Conservation (phyloP, 2,113 vertebrate species). For the Chelonoidis abingdonii region DNA sequence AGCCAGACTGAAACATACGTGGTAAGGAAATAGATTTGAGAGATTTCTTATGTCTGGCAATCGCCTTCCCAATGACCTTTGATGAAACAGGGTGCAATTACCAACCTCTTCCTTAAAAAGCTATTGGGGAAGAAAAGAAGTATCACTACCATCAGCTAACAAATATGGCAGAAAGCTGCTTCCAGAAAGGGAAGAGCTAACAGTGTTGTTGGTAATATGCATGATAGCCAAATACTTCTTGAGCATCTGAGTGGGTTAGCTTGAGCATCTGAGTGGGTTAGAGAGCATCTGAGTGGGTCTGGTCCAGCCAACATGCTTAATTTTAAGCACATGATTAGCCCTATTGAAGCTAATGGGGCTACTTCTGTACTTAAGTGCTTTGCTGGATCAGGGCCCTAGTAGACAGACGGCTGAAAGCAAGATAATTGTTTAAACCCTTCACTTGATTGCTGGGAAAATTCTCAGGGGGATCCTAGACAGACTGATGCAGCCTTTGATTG, state of each 20-base stretch:
- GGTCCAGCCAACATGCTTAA: not conserved
- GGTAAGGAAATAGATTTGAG: not conserved
- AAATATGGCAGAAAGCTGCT: conserved; percentile 8
- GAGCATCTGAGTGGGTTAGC: not conserved
- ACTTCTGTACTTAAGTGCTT: not conserved
- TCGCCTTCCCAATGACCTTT: conserved; percentile 30
- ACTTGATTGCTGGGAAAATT: not conserved
- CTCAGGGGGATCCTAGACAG: not conserved
- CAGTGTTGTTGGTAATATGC: not conserved
- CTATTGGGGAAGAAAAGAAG: not conserved
- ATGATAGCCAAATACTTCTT: not conserved
- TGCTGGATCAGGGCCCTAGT: not conserved
- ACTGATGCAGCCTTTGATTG: not conserved
- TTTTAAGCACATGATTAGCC: conserved; percentile 13
- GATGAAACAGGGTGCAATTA: conserved; percentile 4
- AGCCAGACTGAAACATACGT: conserved; percentile 24
- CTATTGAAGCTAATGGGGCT: not conserved
- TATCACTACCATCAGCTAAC: not conserved
- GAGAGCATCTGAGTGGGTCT: too few relatives aligned
- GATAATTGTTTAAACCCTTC: not conserved
- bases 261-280: not conserved
- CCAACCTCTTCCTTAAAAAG: not conserved
- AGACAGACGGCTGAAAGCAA: not conserved
- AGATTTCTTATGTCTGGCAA: not conserved
- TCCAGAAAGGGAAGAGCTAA: conserved; percentile 34